These are phyloP conservation scores for Caenorhabditis becei DNA, from an alignment of 2,888 invertebrate genomes.

Conservation along the genomic window DNA sequence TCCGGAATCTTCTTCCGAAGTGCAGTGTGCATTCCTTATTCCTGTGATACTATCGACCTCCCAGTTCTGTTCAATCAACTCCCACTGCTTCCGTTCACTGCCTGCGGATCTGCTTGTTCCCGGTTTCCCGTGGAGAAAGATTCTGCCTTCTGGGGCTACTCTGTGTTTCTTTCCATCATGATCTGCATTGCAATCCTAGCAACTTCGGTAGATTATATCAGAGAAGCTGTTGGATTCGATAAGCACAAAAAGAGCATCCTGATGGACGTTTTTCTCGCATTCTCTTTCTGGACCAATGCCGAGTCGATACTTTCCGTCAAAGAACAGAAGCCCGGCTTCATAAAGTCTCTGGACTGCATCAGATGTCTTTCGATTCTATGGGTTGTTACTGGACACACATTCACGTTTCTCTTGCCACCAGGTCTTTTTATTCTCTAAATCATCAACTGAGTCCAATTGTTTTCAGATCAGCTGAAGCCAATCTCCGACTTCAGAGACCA, in stretches of 20 bases:
- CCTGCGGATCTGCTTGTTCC: conserved; percentile 27
- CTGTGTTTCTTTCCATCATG: conserved; percentile 31
- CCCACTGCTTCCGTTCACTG: conserved; percentile 17
- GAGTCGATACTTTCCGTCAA: conserved; percentile 46
- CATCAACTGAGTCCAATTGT: not conserved
- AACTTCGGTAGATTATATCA: conserved; percentile 23
- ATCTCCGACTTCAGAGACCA: conserved; percentile 11
- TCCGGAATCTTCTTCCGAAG: conserved; percentile 22
- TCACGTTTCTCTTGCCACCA: conserved; percentile 25
- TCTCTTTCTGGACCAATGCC: conserved; percentile 63
- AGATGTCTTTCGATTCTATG: conserved; percentile 73
- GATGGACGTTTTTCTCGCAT: conserved; percentile 37
- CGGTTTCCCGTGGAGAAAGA: conserved; percentile 30
- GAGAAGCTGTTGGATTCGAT: not conserved
- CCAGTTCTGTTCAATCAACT: conserved; percentile 29
- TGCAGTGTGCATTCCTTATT: conserved; percentile 56
- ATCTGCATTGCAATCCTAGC: conserved; percentile 11
- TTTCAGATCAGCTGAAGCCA: conserved; percentile 41
- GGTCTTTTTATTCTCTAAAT: conserved; percentile 10
- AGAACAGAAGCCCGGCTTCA: conserved; percentile 63
- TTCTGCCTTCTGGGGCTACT: conserved; percentile 41
- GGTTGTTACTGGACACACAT: conserved; percentile 68
- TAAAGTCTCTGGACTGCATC: conserved; percentile 70
- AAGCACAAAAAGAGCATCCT: not conserved
- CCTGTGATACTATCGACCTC: conserved; percentile 29